These are phyloP conservation scores for Dicrurus megarhynchus DNA, from an alignment of 2,113 vertebrate genomes.

Conservation along the genomic window DNA sequence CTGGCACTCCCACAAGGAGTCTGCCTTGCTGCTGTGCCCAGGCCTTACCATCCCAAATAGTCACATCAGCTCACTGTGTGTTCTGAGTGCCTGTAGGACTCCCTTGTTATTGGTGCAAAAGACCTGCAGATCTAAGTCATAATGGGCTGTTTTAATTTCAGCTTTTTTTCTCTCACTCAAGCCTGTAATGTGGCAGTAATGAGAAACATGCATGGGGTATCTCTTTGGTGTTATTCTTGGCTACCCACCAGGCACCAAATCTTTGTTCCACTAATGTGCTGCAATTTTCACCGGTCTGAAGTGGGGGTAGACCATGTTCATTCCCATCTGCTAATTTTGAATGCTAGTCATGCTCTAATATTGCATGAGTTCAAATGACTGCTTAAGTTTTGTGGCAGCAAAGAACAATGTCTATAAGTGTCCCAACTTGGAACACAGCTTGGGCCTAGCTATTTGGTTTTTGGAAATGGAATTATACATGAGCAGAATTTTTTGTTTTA, in stretches of 20 bases:
- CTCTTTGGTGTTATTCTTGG: not conserved
- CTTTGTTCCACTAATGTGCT: not conserved
- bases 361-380: not conserved
- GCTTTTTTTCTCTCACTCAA: not conserved
- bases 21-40: not conserved
- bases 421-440: not conserved
- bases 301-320: not conserved
- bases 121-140: not conserved
- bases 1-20: not conserved
- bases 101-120: not conserved
- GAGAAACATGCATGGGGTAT: not conserved
- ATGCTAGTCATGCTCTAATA: not conserved
- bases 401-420: not conserved
- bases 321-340: not conserved
- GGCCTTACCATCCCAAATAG: not conserved
- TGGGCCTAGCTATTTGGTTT: not conserved
- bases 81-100: not conserved
- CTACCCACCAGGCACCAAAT: not conserved
- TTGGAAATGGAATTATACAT: not conserved
- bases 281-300: not conserved
- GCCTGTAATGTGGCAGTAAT: not conserved
- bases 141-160: not conserved
- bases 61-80: not conserved
- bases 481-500: not conserved
- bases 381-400: not conserved